Conservation (phyloP, 2,888 invertebrate species). For the Protodeltote pygarga region DNA sequence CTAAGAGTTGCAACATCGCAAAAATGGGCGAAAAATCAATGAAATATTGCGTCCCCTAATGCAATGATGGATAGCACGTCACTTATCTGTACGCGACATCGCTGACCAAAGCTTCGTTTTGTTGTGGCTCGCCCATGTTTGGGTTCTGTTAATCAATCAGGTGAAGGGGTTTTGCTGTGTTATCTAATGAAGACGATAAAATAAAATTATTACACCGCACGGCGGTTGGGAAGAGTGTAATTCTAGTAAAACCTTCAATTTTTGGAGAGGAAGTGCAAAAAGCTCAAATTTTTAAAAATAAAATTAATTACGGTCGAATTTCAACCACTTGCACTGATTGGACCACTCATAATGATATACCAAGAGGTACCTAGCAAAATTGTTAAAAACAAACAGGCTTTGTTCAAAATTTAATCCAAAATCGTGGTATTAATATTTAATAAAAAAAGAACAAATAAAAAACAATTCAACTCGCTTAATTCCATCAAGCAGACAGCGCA, state of each 20-base stretch:
- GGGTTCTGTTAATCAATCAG: conserved; percentile 49
- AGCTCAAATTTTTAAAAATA: no score
- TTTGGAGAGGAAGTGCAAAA: no score
- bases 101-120: conserved; percentile 54
- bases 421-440: background rate
- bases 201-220: conserved; percentile 20
- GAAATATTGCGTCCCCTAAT: conserved; percentile 74
- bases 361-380: no score
- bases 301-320: no score
- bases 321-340: no score
- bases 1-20: background rate
- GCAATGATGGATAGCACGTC: conserved; percentile 77
- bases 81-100: conserved; percentile 79
- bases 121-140: conserved; percentile 42
- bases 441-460: conserved; percentile 13
- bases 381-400: no score
- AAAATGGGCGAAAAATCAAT: conserved; percentile 68
- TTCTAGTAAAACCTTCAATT: no score
- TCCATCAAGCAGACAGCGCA: conserved; percentile 38
- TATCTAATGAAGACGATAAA: conserved; percentile 30
- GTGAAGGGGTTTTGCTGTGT: conserved; percentile 39
- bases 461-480: conserved; percentile 28
- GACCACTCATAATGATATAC: no score
- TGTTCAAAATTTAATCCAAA: no score
- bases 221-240: background rate